Conservation (phyloP, 2,113 vertebrate species). For the Chrysemys picta region DNA sequence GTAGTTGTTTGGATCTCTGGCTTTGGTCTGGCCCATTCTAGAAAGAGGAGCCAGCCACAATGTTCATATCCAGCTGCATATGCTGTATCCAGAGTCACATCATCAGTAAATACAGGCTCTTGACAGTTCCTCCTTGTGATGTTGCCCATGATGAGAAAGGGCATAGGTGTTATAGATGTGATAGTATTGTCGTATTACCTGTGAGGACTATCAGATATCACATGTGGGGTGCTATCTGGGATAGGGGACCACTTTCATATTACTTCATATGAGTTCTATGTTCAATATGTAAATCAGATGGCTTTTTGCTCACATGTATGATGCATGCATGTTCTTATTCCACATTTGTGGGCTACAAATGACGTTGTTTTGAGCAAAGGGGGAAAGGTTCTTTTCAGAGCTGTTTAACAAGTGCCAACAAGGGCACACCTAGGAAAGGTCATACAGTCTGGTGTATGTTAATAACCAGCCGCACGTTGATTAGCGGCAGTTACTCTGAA, state of each 20-base stretch:
- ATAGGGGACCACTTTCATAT: background rate
- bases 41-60: background rate
- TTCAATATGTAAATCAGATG: background rate
- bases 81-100: background rate
- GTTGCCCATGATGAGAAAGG: background rate
- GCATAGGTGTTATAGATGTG: background rate
- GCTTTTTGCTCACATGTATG: background rate
- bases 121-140: accelerated
- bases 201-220: background rate
- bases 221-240: background rate
- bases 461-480: background rate
- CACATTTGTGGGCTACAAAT: background rate
- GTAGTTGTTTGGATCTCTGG: background rate
- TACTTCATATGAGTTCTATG: background rate
- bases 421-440: background rate
- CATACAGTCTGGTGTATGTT: background rate
- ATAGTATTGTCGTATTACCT: background rate
- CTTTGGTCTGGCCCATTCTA: background rate
- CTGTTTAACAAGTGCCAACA: background rate
- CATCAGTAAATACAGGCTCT: background rate
- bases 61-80: background rate
- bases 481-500: background rate
- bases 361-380: background rate
- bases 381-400: background rate
- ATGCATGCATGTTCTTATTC: background rate